phyloP scores from a whole-genome alignment of 2,888 invertebrate genomes.

The Diaperis boleti region DNA sequence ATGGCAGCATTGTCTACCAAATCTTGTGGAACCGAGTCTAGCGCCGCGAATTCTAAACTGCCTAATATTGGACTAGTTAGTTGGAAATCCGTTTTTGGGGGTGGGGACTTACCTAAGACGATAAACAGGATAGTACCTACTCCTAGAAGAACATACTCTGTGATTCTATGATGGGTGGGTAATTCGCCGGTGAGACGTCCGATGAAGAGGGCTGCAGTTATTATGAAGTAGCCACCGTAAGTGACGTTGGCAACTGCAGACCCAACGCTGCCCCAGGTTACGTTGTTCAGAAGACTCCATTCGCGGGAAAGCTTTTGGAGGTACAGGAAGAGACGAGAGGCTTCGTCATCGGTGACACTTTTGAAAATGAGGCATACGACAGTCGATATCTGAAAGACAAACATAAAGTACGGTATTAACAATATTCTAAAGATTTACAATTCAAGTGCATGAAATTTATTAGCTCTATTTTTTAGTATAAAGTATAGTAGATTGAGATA shows the following conservation, averaged over 20 bases:
- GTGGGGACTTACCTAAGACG: constrained; percentile 69
- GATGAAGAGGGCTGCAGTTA: constrained; percentile 76
- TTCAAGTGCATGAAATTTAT: too few relatives aligned
- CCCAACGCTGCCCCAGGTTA: constrained; percentile 80
- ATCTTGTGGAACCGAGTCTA: constrained; percentile 77
- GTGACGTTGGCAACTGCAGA: constrained; percentile 76
- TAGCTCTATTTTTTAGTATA: too few relatives aligned
- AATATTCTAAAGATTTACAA: too few relatives aligned
- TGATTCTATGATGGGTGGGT: constrained; percentile 71
- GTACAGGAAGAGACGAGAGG: constrained; percentile 75
- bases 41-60: constrained; percentile 76
- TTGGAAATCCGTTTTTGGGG: too few relatives aligned
- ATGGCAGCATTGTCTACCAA: constrained; percentile 80
- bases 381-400: constrained; percentile 78
- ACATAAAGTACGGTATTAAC: neutral
- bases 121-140: constrained; percentile 78
- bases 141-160: constrained; percentile 78
- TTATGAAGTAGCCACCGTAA: constrained; percentile 79
- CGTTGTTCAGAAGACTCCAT: constrained; percentile 80
- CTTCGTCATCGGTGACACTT: constrained; percentile 80
- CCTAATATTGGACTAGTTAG: constrained; percentile 65
- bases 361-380: constrained; percentile 77
- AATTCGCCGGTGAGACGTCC: constrained; percentile 77
- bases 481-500: too few relatives aligned
- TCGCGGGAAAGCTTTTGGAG: constrained; percentile 80